Conservation (phyloP, 2,888 invertebrate species). For the Stenotaenia linearis region DNA sequence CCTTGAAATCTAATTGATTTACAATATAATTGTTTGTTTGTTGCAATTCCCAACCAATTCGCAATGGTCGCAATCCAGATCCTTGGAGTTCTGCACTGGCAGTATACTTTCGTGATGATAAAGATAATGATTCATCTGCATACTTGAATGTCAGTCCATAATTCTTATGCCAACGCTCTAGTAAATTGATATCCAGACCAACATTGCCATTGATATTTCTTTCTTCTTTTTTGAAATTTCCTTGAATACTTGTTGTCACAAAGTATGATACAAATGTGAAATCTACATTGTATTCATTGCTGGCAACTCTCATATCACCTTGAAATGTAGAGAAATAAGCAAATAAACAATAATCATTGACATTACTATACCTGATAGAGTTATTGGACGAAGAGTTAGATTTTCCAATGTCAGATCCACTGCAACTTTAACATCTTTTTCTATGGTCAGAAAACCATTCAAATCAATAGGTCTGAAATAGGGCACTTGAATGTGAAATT, state of each 20-base stretch:
- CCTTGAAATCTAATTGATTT: slow-evolving; percentile 36
- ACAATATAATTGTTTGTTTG: slow-evolving; percentile 41
- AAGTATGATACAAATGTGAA: not conserved
- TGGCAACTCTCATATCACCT: not conserved
- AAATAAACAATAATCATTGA: not conserved
- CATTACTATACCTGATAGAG: slow-evolving; percentile 41
- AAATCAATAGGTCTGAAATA: slow-evolving; percentile 40
- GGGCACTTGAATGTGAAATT: slow-evolving; percentile 40
- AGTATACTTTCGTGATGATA: not conserved
- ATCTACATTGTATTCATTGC: not conserved
- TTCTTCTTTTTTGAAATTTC: not conserved
- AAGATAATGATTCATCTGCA: not conserved
- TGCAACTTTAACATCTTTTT: slow-evolving; percentile 42
- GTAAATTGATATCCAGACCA: not conserved
- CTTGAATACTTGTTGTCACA: not conserved
- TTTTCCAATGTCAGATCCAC: slow-evolving; percentile 43
- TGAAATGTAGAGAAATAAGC: not conserved
- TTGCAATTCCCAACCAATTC: slow-evolving; percentile 40
- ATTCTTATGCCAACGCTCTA: not conserved
- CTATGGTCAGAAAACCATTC: slow-evolving; percentile 41
- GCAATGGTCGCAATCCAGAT: not conserved
- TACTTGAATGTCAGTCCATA: not conserved
- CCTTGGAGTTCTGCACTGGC: not conserved
- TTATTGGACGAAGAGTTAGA: slow-evolving; percentile 42
- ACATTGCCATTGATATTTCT: not conserved